Evolutionary conservation across 2,113 vertebrate species (phyloP), one percentile per base, ranked within the genome.

Genomic region (Dipodomys spectabilis): DNA sequence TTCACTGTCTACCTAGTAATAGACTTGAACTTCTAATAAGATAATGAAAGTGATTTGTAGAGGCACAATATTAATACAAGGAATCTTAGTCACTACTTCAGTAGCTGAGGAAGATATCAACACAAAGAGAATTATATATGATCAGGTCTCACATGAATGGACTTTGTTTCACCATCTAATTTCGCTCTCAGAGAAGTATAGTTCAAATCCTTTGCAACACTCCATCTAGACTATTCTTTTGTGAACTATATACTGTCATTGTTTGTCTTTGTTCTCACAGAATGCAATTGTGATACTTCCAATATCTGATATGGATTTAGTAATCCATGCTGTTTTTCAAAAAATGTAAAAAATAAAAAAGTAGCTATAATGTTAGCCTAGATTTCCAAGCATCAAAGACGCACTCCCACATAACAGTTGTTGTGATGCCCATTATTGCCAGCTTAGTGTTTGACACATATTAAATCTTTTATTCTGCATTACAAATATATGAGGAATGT

Each of bases 1-100:
- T 72, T 90, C 87, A 88, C n/a, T 86, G 71, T 85, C 13, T 13
- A 92, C 67, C 49, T 90, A 86, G 62, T 75, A 84, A 87, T 75
- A 65, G 67, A 32, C 78, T 78, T 88, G 62, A 88, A 82, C 49
- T 78, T 81, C 53, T 78, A 68, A 45, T 53, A 71, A 94, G 35
- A 6, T 68, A 64, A 95, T 90, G 78, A 92, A 79, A 60, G 30
- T 71, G 60, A 60, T 67, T 78, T 90, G 82, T 80, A 28, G 90
- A 96, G 39, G 80, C 27, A 86, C 32, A 82, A 0, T 73, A 13
- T 80, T 91, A 77, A 57, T 60, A 10, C 0, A 30, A 77, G n/a
- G 7, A n/a, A 78, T 67, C 82, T 73, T 28, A 7, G 10, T 67
- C 2, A 4, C 74, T 87, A 57, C 82, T 86, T 84, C 32, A 82